Evolutionary conservation across 2,797 vertebrate species (phyloP), one percentile per base, ranked within the genome.

Genomic region (Notolepis coatsorum): DNA sequence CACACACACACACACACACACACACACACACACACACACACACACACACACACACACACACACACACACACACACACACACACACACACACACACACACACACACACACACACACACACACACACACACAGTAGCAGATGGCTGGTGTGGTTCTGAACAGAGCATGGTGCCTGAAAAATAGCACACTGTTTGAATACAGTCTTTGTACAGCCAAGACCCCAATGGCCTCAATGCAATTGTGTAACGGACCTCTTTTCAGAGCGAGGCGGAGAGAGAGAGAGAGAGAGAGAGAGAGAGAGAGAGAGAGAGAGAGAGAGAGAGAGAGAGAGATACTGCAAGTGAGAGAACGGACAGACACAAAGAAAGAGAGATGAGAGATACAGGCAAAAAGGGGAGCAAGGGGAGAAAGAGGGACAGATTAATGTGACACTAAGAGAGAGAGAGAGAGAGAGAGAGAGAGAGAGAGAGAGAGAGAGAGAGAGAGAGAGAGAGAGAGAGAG

Each of bases 151-250:
- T 71, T 77, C 66, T 71, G 53, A 47, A 25, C 64, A 10, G 66
- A 77, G 64, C 59, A 56, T 23, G 23, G 49, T 41, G 64, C 64
- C 74, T 69, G 68, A 72, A 85, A 80, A 84, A 78, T 72, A 79
- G 78, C 76, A 69, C 76, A 76, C 76, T 71, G 68, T 73, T 83
- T 84, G 74, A 85, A 85, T 82, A 54, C 73, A 57, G 72, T 73
- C 82, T 86, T 87, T 89, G 84, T 89, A 70, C 46, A 18, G 27
- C 9, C 53, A 46, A 55, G 81, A 81, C 78, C 79, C 80, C 78
- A 86, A 77, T 80, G 70, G 77, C 73, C 69, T 70, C 50, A 21
- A 66, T 61, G 43, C 73, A 76, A 77, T 77, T 85, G 84, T 82
- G 80, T 77, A 81, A 82, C 71, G 52, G 65, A 61, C 68, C 74